Base-by-base conservation (phyloP, 2,888 invertebrate genomes). In the Frankliniella fusca region DNA sequence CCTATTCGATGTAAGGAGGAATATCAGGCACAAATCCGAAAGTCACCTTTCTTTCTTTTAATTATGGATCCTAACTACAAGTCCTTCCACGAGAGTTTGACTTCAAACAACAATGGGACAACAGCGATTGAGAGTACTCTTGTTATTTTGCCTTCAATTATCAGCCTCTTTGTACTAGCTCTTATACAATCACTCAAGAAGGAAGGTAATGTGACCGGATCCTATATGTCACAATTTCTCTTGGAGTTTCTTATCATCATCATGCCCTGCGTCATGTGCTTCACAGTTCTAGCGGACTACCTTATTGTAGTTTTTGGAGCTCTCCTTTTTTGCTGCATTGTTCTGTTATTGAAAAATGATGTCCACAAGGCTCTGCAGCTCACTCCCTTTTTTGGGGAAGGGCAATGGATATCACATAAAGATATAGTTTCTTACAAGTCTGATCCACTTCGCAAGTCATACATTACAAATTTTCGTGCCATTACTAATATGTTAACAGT, bases 401-500 rank as follows among this genome's bases (percentile, higher is more conserved):
- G 83, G 81, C 81, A 83, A 61, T 83, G 27, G 27, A 9, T 1
- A 27, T 76, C 27, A 15, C 11, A 54, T 54, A 81, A 82, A 0
- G 83, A 83, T 65, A 49, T 81, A 3, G 81, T 49, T 28, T 81
- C 83, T 0, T 28, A 82, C 80, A 0, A 84, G 82, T 28, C 38
- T 38, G 38, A 38, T 38, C 38, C 38, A 38, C 38, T 38, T 38
- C 38, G 38, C 38, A 2, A 38, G 38, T 38, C 38, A 3, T 38
- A 38, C 38, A 38, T 97, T 83, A 93, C 95, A 11, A 90, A 93
- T 85, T 89, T 92, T 81, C 90, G 96, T 85, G 92, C 93, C 0
- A 89, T 93, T 5, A 92, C 93, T 0, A 94, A 93, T 86, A 87
- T 95, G 15, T 90, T 94, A 80, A 95, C 97, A 8, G 91, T 92